Conservation (phyloP, 37 sponge, comb jelly and placozoan species). For the Eunapius fragilis region DNA sequence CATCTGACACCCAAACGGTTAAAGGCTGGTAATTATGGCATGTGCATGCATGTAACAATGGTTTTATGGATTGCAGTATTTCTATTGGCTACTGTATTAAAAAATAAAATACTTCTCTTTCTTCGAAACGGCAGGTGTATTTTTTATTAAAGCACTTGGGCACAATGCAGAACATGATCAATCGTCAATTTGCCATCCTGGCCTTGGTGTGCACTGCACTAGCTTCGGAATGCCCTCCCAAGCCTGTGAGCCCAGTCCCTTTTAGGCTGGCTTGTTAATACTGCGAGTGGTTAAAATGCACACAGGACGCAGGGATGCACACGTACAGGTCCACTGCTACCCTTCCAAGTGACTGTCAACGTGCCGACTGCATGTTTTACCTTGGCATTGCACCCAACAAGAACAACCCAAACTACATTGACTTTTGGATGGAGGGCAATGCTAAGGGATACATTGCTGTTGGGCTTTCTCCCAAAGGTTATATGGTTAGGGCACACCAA, state of each 20-base stretch:
- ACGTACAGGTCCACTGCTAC: neutral
- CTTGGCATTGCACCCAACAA: constrained; percentile 6
- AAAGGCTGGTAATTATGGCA: no score
- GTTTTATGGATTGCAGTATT: no score
- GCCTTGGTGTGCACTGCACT: neutral
- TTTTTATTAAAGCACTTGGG: no score
- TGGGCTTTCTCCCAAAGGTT: constrained; percentile 1
- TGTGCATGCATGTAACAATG: no score
- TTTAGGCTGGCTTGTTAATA: neutral
- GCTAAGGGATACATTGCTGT: constrained; percentile 23
- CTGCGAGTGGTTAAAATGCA: neutral
- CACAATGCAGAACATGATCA: neutral
- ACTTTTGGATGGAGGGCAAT: constrained; percentile 15
- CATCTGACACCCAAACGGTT: no score
- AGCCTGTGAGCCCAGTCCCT: neutral
- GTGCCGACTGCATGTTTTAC: neutral
- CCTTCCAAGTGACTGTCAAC: neutral
- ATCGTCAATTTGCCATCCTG: neutral
- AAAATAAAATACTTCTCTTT: no score
- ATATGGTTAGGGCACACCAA: neutral
- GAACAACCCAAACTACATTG: neutral
- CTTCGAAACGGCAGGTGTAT: no score
- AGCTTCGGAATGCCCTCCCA: neutral
- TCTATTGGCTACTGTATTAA: no score
- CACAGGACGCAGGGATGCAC: neutral